phyloP scores from a whole-genome alignment of 1,140 invertebrate species.

The Yoshiicerus persimilis region DNA sequence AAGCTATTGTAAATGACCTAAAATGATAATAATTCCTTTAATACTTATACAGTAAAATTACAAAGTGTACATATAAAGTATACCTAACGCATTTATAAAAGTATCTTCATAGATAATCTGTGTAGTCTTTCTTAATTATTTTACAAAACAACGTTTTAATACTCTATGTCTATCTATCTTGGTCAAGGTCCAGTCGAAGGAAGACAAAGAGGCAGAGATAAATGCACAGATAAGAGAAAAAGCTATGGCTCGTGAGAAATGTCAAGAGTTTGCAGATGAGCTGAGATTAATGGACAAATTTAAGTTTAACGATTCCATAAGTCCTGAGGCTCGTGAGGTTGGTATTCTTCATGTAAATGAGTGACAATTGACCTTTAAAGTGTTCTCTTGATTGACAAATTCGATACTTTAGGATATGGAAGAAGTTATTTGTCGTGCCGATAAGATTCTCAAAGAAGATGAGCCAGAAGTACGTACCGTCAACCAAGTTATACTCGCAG shows the following conservation, averaged over 20 bases:
- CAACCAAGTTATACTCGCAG: constrained; percentile 41
- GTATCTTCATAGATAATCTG: no score
- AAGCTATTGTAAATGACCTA: constrained; percentile 16
- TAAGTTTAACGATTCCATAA: constrained; percentile 36
- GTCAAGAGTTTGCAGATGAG: constrained; percentile 34
- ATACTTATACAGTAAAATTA: no score
- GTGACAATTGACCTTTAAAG: neutral
- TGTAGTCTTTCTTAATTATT: neutral
- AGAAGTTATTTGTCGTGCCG: constrained; percentile 40
- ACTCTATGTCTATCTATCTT: neutral
- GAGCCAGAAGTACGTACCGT: constrained; percentile 41
- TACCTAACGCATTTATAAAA: no score
- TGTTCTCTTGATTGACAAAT: neutral
- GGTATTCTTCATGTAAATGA: neutral
- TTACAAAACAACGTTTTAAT: no score
- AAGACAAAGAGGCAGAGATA: constrained; percentile 29
- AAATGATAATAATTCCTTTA: no score
- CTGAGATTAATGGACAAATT: constrained; percentile 38
- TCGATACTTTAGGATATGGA: constrained; percentile 25
- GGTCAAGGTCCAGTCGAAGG: constrained; percentile 34
- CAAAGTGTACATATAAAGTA: no score
- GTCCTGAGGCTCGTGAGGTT: constrained; percentile 45
- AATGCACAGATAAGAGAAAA: neutral
- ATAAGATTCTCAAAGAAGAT: constrained; percentile 42
- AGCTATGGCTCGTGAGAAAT: neutral